These are phyloP conservation scores for Lerista edwardsae DNA, from an alignment of 2,797 vertebrate genomes.

Conservation along the genomic window DNA sequence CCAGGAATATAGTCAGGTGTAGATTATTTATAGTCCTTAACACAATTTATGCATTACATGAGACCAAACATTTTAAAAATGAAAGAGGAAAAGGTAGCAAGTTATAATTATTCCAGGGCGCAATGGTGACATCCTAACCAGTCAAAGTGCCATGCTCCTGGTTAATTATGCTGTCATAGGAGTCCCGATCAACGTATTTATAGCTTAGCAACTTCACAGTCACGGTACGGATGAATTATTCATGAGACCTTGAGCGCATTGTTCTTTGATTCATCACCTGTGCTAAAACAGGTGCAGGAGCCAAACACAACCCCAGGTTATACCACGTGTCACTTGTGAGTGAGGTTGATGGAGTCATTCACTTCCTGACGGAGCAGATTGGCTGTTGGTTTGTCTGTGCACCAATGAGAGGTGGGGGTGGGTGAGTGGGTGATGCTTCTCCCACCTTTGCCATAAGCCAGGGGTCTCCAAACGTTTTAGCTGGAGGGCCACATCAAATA, in stretches of 20 bases:
- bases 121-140: conserved; percentile 23
- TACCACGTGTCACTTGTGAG: conserved; percentile 54
- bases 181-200: conserved; percentile 47
- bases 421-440: too few species aligned
- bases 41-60: rapidly evolving
- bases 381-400: too few species aligned
- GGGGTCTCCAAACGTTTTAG: too few species aligned
- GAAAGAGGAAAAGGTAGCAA: not conserved
- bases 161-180: conserved; percentile 48
- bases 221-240: conserved; percentile 44
- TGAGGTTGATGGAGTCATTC: conserved; percentile 33
- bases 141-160: conserved; percentile 14
- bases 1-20: not conserved
- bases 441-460: too few species aligned
- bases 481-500: too few species aligned
- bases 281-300: conserved; percentile 38
- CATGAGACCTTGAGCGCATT: conserved; percentile 42
- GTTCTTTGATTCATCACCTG: conserved; percentile 56
- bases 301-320: conserved; percentile 45
- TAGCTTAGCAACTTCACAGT: conserved; percentile 31
- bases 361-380: conserved; percentile 52
- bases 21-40: not conserved
- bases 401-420: too few species aligned
- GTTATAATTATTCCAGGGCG: conserved; percentile 27
- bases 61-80: not conserved